Evolutionary conservation across 1,140 invertebrate genomes (phyloP).

Genomic region (Parasteatoda tepidariorum): DNA sequence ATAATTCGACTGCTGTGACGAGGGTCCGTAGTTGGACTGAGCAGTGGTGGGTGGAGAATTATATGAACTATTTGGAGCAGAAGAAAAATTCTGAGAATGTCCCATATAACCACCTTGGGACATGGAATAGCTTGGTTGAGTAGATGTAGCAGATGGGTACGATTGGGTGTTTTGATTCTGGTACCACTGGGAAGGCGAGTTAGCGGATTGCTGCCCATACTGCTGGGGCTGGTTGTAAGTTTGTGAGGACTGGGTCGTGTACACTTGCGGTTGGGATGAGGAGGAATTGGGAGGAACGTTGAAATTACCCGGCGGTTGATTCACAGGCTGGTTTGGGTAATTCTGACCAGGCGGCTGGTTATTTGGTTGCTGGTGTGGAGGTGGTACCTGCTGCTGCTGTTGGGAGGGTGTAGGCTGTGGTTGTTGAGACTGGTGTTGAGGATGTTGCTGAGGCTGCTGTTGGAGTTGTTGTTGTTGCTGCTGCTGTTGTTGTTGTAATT

Average conservation of each 20-base stretch:
- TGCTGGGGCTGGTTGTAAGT: conserved; percentile 29
- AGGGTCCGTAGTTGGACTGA: conserved; percentile 41
- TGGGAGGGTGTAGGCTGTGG: not conserved
- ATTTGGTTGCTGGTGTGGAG: not conserved
- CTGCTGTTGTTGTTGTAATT: not conserved
- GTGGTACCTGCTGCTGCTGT: not conserved
- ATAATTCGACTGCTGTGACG: conserved; percentile 20
- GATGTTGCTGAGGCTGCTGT: not conserved
- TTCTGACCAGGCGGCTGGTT: not conserved
- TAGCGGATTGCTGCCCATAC: conserved; percentile 19
- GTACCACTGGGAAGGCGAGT: conserved; percentile 36
- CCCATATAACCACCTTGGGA: conserved; percentile 24
- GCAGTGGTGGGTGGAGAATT: conserved; percentile 36
- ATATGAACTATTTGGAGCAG: conserved; percentile 21
- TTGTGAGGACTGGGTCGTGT: conserved; percentile 32
- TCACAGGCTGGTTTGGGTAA: not conserved
- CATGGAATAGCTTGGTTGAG: conserved; percentile 13
- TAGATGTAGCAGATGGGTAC: conserved; percentile 21
- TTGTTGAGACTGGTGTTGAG: not conserved
- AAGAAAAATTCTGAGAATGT: conserved; percentile 20
- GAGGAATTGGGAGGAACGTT: not conserved
- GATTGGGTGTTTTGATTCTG: conserved; percentile 20
- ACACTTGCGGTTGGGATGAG: conserved; percentile 1
- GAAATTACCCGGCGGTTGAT: not conserved
- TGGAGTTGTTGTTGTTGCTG: not conserved